These are phyloP conservation scores for Busseola fusca DNA, from an alignment of 2,888 invertebrate genomes.

Conservation along the genomic window DNA sequence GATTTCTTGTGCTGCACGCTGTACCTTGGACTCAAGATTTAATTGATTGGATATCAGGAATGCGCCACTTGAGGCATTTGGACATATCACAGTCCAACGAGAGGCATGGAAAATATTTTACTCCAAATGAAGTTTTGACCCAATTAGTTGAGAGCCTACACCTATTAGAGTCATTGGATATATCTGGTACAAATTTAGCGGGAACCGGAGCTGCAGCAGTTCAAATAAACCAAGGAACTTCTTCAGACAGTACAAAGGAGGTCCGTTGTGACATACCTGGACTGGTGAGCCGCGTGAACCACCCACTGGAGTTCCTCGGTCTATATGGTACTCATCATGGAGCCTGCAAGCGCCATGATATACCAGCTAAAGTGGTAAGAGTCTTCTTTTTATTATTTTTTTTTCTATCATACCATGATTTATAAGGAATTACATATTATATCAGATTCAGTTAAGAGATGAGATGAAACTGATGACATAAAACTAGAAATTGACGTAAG, in stretches of 20 bases:
- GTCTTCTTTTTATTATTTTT: constrained; percentile 9
- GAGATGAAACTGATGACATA: neutral
- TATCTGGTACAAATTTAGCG: constrained; percentile 98
- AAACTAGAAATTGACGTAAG: neutral
- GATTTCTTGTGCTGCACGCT: constrained; percentile 94
- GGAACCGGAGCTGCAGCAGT: constrained; percentile 93
- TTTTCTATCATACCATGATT: neutral
- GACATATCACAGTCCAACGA: constrained; percentile 95
- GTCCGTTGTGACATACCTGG: constrained; percentile 95
- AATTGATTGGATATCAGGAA: constrained; percentile 89
- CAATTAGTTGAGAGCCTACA: constrained; percentile 93
- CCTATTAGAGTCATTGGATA: constrained; percentile 94
- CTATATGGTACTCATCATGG: constrained; percentile 96
- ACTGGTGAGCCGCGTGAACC: constrained; percentile 92
- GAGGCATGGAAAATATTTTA: constrained; percentile 92
- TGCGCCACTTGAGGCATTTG: constrained; percentile 91
- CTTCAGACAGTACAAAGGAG: constrained; percentile 69
- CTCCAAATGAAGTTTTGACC: constrained; percentile 92
- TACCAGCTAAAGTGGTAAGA: constrained; percentile 95
- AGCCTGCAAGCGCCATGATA: constrained; percentile 96
- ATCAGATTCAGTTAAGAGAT: neutral
- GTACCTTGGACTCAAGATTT: constrained; percentile 91
- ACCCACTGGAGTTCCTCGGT: constrained; percentile 96
- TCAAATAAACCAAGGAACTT: constrained; percentile 63
- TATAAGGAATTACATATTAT: neutral